Base-by-base conservation (phyloP, 2,888 invertebrate species). In the Dryobotodes eremita region DNA sequence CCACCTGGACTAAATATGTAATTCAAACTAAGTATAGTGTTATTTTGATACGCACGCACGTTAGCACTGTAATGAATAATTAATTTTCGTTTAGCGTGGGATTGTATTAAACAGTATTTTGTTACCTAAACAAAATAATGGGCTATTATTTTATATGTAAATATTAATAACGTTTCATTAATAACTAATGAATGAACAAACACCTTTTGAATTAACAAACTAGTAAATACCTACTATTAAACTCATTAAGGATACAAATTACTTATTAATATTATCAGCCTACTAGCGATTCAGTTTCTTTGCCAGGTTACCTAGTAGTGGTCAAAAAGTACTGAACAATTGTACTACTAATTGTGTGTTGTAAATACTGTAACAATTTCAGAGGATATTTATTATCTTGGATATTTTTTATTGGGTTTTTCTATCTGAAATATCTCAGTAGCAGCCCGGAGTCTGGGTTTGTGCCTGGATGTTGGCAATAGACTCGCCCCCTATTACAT, bases 1-100 rank as follows among this genome's bases (percentile, higher is more conserved):
- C 36, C 20, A 53, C 15, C 6, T 55, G 78, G 5, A n/a, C 13
- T n/a, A n/a, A 77, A 77, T 77, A n/a, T n/a, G n/a, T n/a, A 31
- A 64, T 83, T 50, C 17, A 15, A 78, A 84, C 57, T 65, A 53
- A 53, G 53, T 53, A 57, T 80, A 62, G 59, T 64, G 62, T 77
- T 83, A 59, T 78, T 84, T 70, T 53, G 13, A 59, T 53, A 23
- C 15, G 11, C 46, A 23, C 15, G 11, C 46, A 46, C 6, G 2
- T 50, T 42, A n/a, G 20, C 15, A 31, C 31, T 23, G 3, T 53
- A n/a, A 65, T 80, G 23, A 65, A 65, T 84, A 65, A 57, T 69
- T 59, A 59, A 80, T 83, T 69, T 78, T 57, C 57, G 15, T 84
- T 76, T 68, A 57, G 5, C 53, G 23, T 36, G 23, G n/a, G 3